Evolutionary conservation across 2,113 vertebrate genomes (phyloP).

Genomic region (Pterocles burchelli): DNA sequence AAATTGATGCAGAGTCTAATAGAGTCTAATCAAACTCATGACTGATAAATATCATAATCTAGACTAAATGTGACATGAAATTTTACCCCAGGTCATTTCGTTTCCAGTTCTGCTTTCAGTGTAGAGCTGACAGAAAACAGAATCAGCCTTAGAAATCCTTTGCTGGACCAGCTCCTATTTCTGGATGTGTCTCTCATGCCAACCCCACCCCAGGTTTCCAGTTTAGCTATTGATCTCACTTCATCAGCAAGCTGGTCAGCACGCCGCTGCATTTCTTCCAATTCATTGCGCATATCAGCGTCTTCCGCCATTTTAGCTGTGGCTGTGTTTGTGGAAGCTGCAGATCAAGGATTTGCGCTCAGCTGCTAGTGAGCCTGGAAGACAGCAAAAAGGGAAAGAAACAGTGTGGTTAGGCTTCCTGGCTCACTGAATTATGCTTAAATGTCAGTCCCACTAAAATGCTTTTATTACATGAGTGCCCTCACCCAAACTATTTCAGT

Average conservation of each 20-base stretch:
- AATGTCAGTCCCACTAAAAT: background rate
- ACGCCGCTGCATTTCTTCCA: slow-evolving; percentile 98
- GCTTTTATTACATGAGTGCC: background rate
- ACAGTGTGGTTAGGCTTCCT: background rate
- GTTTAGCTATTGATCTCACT: slow-evolving; percentile 73
- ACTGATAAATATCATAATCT: slow-evolving; percentile 34
- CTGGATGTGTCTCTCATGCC: background rate
- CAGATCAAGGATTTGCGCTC: slow-evolving; percentile 71
- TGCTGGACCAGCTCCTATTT: background rate
- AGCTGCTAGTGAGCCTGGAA: slow-evolving; percentile 61
- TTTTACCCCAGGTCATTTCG: background rate
- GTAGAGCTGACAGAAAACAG: background rate
- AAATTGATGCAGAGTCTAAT: slow-evolving; percentile 28
- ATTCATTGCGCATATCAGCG: slow-evolving; percentile 98
- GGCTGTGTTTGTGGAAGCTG: slow-evolving; percentile 68
- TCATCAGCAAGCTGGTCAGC: slow-evolving; percentile 97
- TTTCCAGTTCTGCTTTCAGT: background rate
- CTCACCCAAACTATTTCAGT: background rate
- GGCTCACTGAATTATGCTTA: background rate
- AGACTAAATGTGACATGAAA: background rate
- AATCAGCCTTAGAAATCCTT: background rate
- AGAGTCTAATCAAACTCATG: slow-evolving; percentile 20
- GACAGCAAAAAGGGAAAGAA: slow-evolving; percentile 53
- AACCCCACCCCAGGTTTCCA: background rate
- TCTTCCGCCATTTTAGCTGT: slow-evolving; percentile 93